Base-by-base conservation (phyloP, 2,888 invertebrate species). In the Drosophila setosimentum region DNA sequence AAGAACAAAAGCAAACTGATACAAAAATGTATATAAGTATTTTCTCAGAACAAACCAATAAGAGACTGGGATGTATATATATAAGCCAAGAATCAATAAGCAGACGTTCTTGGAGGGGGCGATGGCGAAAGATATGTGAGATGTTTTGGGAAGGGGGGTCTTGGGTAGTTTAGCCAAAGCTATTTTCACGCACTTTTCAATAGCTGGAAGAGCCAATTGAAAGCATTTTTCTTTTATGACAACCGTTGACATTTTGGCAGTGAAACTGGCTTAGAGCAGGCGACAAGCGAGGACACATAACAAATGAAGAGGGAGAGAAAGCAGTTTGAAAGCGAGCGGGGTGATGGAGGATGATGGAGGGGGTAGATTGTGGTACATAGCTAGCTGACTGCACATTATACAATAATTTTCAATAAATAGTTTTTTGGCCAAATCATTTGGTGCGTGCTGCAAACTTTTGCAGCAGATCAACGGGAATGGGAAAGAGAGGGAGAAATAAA, bases 351-450 rank as follows among this genome's bases (percentile, higher is more conserved):
- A n/a, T n/a, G n/a, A n/a, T n/a, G 13, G 0, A 2, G 0, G 5
- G 30, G 33, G n/a, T 16, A 16, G 21, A n/a, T 13, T 2, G 29
- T 1, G 21, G 10, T 11, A 35, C 21, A n/a, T 0, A 37, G 58
- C 35, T 53, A n/a, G 58, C 77, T 76, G 70, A 67, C 61, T 78
- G 67, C 72, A 77, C 74, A 80, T 84, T 84, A 84, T 54, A 83
- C 82, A 70, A 83, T 88, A 88, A 88, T 86, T 86, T 86, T 86
- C 87, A 88, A 86, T 86, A 88, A 88, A 88, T 86, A 88, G 85
- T 86, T 86, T 67, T 78, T 70, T 27, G 65, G 80, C 70, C 73
- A 72, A 81, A 88, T 85, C 68, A 88, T 86, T 88, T 83, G 81
- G 74, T 70, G 70, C 77, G 88, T 83, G 75, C 72, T 65, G 58